A percentile compares a stretch with the other conserved stretches of the same genome.
phyloP scores from a whole-genome alignment of 2,888 invertebrate species.

The Anodontia alba region DNA sequence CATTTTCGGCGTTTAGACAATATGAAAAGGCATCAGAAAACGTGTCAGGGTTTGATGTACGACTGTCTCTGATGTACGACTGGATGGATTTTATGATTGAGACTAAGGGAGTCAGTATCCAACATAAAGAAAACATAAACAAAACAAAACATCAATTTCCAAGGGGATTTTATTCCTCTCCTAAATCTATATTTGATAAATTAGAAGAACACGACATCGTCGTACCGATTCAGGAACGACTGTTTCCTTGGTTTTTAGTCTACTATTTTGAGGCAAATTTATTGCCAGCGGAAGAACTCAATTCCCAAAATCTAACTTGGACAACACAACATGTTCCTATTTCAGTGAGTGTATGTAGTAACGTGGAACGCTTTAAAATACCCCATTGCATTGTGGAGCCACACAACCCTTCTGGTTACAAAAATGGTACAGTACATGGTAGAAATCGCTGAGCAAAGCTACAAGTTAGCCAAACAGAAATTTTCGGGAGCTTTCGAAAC shows the following conservation, averaged over 20 bases:
- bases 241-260: background rate
- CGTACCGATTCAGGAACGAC: background rate
- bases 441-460: background rate
- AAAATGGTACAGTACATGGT: background rate
- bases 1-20: background rate
- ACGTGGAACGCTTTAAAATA: background rate
- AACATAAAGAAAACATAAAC: slow-evolving; percentile 34
- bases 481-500: background rate
- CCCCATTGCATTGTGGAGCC: background rate
- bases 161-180: too few relatives aligned
- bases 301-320: background rate
- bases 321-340: background rate
- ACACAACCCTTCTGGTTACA: background rate
- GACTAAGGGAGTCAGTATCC: slow-evolving; percentile 23
- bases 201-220: background rate
- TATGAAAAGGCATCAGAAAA: background rate
- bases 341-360: background rate
- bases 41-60: background rate
- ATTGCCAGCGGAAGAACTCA: background rate
- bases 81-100: slow-evolving; percentile 43
- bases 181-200: background rate
- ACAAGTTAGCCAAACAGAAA: background rate
- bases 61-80: slow-evolving; percentile 6
- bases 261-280: background rate
- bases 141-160: background rate